Percentiles rank a stretch among this genome's conserved stretches.
Evolutionary conservation across 2,113 vertebrate genomes (phyloP).

Genomic region (Toxostoma redivivum): DNA sequence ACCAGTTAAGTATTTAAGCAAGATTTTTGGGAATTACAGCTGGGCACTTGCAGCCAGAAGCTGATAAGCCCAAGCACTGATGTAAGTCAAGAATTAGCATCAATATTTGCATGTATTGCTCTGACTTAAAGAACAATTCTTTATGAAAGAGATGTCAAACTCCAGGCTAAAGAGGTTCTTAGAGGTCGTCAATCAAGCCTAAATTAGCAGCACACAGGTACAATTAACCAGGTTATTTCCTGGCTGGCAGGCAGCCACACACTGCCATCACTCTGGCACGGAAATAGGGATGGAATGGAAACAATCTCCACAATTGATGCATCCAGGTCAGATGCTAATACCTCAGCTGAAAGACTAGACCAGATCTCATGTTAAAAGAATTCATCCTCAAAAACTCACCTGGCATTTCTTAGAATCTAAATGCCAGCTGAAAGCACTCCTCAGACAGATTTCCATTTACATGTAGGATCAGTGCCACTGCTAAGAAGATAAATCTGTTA

Average conservation of each 20-base stretch:
- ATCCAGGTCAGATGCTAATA: background rate
- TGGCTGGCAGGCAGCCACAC: background rate
- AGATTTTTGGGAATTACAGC: background rate
- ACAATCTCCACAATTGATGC: background rate
- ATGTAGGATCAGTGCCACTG: background rate
- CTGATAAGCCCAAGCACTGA: background rate
- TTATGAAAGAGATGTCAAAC: background rate
- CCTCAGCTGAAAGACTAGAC: background rate
- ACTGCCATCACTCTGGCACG: background rate
- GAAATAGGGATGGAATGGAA: background rate
- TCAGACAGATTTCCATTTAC: background rate
- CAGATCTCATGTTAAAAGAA: background rate
- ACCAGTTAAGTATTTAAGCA: background rate
- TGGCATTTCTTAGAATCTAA: background rate
- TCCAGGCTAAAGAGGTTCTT: background rate
- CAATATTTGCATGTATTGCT: background rate
- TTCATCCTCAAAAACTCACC: background rate
- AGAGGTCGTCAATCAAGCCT: background rate
- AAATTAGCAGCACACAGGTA: background rate
- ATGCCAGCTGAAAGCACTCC: background rate
- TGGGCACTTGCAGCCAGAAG: background rate
- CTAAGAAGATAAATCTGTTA: conserved; percentile 27
- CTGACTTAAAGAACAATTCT: background rate
- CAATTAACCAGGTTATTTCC: background rate
- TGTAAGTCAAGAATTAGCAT: background rate